phyloP scores from a whole-genome alignment of 92 coral and sea anemone species.

The Phenganax marumi region DNA sequence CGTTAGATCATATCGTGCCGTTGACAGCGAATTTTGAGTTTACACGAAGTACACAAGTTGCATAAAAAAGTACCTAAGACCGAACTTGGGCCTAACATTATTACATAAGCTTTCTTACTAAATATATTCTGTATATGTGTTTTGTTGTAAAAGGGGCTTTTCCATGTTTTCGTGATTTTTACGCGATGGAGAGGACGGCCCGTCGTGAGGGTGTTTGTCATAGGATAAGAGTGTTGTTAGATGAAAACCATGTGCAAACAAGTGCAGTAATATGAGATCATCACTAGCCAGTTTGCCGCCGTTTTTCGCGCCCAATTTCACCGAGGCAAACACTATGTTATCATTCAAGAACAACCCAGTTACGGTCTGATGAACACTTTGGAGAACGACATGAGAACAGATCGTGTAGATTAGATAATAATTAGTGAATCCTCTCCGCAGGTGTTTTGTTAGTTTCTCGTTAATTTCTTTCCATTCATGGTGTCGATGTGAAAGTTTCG shows the following conservation, averaged over 20 bases:
- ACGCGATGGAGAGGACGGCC: conserved; percentile 14
- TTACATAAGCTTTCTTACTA: background rate
- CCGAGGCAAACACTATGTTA: background rate
- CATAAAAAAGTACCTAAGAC: background rate
- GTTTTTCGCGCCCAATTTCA: background rate
- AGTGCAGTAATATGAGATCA: conserved; percentile 25
- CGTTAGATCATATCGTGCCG: conserved; percentile 35
- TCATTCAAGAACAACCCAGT: background rate
- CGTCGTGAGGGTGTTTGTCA: conserved; percentile 45
- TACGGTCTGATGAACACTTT: background rate
- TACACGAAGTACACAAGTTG: background rate
- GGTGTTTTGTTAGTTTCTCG: conserved; percentile 28
- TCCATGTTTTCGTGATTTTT: conserved; percentile 23
- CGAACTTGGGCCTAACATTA: background rate
- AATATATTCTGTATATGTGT: background rate
- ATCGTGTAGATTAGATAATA: conserved; percentile 26
- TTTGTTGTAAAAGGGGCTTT: background rate
- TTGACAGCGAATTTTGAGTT: conserved; percentile 6
- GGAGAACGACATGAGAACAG: conserved; percentile 23
- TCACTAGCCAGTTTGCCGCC: conserved; percentile 39
- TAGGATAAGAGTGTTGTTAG: conserved; percentile 48
- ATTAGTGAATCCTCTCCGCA: conserved; percentile 33
- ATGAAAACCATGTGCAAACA: conserved; percentile 45
- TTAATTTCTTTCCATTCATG: conserved; percentile 24
- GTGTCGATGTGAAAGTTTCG: conserved; percentile 3